Conservation (phyloP, 1,140 invertebrate species). For the Apis cerana region DNA sequence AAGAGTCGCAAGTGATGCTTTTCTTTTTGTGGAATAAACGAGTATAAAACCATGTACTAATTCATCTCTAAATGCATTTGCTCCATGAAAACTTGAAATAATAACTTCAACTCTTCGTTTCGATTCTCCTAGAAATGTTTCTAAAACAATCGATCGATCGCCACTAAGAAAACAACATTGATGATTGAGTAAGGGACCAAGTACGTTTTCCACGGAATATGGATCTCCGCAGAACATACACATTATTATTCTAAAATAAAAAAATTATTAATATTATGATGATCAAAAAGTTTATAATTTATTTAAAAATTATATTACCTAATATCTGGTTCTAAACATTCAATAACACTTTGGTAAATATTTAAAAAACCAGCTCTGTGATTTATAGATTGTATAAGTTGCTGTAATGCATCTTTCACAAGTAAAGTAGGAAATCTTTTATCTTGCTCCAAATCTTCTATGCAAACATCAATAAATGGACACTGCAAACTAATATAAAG, state of each 20-base stretch:
- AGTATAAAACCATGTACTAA: conserved; percentile 97
- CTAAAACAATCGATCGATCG: conserved; percentile 93
- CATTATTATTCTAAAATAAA: conserved; percentile 90
- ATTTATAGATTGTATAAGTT: conserved; percentile 89
- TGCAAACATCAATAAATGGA: conserved; percentile 91
- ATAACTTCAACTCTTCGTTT: conserved; percentile 96
- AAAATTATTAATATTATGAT: neutral
- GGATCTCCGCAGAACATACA: conserved; percentile 99
- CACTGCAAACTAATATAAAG: conserved; percentile 87
- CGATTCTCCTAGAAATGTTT: conserved; percentile 94
- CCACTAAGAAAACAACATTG: conserved; percentile 93
- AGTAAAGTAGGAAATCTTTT: conserved; percentile 83
- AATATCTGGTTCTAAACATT: conserved; percentile 92
- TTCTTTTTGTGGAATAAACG: conserved; percentile 96
- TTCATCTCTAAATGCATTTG: conserved; percentile 94
- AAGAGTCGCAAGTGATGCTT: conserved; percentile 95
- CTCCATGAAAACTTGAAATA: conserved; percentile 97
- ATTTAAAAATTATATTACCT: conserved; percentile 80
- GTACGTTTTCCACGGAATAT: conserved; percentile 93
- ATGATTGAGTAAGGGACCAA: conserved; percentile 93
- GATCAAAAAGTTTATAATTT: conserved; percentile 17
- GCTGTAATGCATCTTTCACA: conserved; percentile 88
- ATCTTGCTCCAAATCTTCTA: conserved; percentile 85
- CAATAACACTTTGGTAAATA: conserved; percentile 88
- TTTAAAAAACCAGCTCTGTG: conserved; percentile 86